Evolutionary conservation across 2,888 invertebrate genomes (phyloP).

Genomic region (Acrobasis suavella): DNA sequence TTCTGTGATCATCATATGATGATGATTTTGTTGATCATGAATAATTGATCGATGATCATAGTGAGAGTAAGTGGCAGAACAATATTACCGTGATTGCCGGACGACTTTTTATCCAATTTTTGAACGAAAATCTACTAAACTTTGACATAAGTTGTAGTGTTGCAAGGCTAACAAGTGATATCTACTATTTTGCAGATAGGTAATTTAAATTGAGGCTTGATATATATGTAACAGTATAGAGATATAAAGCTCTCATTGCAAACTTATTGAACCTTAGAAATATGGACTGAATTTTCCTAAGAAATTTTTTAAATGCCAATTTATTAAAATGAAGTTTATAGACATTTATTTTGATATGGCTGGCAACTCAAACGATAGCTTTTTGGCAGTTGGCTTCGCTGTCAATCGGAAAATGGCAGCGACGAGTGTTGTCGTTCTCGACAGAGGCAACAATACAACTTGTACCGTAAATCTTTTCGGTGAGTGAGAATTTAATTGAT

Average conservation of each 20-base stretch:
- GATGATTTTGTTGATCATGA: background rate
- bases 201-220: too few relatives aligned
- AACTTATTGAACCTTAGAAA: too few relatives aligned
- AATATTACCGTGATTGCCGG: too few relatives aligned
- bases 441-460: slow-evolving; percentile 97
- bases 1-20: too few relatives aligned
- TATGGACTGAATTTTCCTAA: too few relatives aligned
- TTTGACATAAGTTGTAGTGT: background rate
- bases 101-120: background rate
- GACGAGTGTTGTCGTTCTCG: slow-evolving; percentile 96
- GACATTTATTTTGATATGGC: background rate
- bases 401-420: slow-evolving; percentile 87
- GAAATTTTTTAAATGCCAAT: too few relatives aligned
- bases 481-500: slow-evolving; percentile 75
- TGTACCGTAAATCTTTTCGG: slow-evolving; percentile 98
- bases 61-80: too few relatives aligned
- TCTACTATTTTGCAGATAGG: too few relatives aligned
- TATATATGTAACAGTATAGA: background rate
- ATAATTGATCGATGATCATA: too few relatives aligned
- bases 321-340: background rate
- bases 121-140: slow-evolving; percentile 8
- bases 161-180: background rate
- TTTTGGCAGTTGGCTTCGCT: slow-evolving; percentile 72
- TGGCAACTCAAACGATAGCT: slow-evolving; percentile 26
- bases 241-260: background rate